Evolutionary conservation across 2,113 vertebrate genomes (phyloP), one percentile per base, ranked within the genome.

Genomic region (Setophaga kirtlandii): DNA sequence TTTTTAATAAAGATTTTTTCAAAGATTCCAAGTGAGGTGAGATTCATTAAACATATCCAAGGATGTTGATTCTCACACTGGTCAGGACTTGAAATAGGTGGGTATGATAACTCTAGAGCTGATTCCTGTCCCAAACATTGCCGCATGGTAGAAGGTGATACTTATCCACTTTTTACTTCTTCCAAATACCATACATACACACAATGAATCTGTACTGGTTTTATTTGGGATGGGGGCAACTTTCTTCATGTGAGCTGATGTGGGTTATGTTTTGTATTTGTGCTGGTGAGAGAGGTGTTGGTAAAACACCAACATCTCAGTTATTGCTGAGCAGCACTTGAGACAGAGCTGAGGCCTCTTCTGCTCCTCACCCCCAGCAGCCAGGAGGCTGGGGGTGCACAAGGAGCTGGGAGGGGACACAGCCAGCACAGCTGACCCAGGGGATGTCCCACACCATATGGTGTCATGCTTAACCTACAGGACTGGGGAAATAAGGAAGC

Each of bases 301-400:
- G 1, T 41, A 52, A 30, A 11, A 15, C 28, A 46, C 7, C 5
- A 15, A 1, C 15, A 44, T 23, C 21, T 71, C 37, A 4, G 2
- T 14, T 30, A 5, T 2, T 35, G 21, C 35, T 79, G 15, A 78
- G 22, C 63, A 52, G 19, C 2, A 6, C 39, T 75, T 39, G 6
- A 7, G 5, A 23, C 11, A 37, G 37, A 15, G 4, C 35, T 3
- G 3, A 67, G 37, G 24, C 18, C 39, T 77, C n/a, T 76, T 55
- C 63, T 84, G 41, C 22, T 79, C 35, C 46, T 60, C 46, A 39
- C 0, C 12, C 37, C 24, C 23, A 35, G 16, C 55, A 56, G 41
- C 0, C 0, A 60, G 39, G 0, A 23, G 41, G 2, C 17, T 73
- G 44, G 35, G 23, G 13, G 2, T 31, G 35, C 68, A 37, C 33